Base-by-base conservation (phyloP, 2,888 invertebrate genomes). In the Hydraecia micacea region DNA sequence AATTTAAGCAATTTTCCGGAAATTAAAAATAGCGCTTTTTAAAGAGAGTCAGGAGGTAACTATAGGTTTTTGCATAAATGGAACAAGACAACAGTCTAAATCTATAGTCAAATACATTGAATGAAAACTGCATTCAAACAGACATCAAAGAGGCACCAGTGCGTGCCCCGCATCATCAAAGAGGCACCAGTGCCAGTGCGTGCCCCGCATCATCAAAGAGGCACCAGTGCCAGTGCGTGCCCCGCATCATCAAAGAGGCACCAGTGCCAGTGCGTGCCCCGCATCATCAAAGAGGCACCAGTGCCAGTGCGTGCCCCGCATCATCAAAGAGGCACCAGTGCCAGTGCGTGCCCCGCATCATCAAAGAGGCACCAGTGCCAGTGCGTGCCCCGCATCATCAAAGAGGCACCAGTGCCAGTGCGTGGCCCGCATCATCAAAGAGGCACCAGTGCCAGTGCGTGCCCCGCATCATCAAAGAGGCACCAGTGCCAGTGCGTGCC, bases 261-360 rank as follows among this genome's bases (percentile, higher is more conserved):
- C n/a, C 18, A 39, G 15, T 2, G 5, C 0, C n/a, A n/a, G n/a
- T n/a, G n/a, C n/a, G 18, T 6, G 6, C 25, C 32, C 32, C 32
- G 32, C 32, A n/a, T n/a, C 58, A 70, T 78, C 69, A 60, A 78
- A 60, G 42, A 11, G n/a, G 18, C 28, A 49, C n/a, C 18, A 39
- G 15, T 2, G 5, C 0, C n/a, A n/a, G n/a, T n/a, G n/a, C n/a
- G 18, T 6, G 6, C 25, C 32, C 32, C 32, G 32, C 32, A n/a
- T n/a, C 58, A 70, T 78, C 69, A 60, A 78, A 60, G 42, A 11
- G n/a, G 18, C 28, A 49, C n/a, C 18, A 39, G 15, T 2, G 5
- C 0, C n/a, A n/a, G n/a, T n/a, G n/a, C n/a, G 18, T 6, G 6
- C 25, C 32, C 32, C 32, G 32, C 32, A n/a, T n/a, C 58, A 70